phyloP scores from a whole-genome alignment of 2,113 vertebrate genomes.

The Nycticebus coucang region DNA sequence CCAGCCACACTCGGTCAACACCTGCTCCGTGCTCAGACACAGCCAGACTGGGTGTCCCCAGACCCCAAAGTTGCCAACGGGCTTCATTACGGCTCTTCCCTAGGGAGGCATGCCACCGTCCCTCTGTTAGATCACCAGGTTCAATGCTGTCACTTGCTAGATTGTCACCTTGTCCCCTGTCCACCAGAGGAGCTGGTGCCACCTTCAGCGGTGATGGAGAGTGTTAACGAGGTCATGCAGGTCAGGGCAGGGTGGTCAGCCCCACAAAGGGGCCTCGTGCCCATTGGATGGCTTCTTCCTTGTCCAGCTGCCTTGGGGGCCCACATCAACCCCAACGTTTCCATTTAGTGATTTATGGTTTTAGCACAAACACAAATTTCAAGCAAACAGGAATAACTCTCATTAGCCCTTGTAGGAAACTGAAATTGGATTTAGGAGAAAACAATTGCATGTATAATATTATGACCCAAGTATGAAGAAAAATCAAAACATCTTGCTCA shows the following conservation, averaged over 20 bases:
- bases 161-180: neutral
- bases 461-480: neutral
- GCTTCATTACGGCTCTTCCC: neutral
- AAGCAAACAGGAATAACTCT: neutral
- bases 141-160: neutral
- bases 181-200: rapidly evolving
- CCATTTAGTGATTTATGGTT: neutral
- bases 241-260: rapidly evolving
- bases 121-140: rapidly evolving
- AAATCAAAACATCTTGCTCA: rapidly evolving
- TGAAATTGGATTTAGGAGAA: too few relatives aligned
- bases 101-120: neutral
- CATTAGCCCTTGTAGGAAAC: too few relatives aligned
- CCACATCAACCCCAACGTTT: neutral
- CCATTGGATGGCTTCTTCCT: rapidly evolving
- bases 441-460: too few relatives aligned
- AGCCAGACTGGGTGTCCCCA: rapidly evolving
- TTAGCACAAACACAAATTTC: neutral
- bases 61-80: rapidly evolving
- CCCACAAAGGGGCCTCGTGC: rapidly evolving
- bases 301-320: neutral
- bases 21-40: neutral
- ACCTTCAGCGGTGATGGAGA: rapidly evolving
- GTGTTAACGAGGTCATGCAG: rapidly evolving
- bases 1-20: neutral